Base-by-base conservation (phyloP, 2,888 invertebrate genomes). In the Lottia scabra region DNA sequence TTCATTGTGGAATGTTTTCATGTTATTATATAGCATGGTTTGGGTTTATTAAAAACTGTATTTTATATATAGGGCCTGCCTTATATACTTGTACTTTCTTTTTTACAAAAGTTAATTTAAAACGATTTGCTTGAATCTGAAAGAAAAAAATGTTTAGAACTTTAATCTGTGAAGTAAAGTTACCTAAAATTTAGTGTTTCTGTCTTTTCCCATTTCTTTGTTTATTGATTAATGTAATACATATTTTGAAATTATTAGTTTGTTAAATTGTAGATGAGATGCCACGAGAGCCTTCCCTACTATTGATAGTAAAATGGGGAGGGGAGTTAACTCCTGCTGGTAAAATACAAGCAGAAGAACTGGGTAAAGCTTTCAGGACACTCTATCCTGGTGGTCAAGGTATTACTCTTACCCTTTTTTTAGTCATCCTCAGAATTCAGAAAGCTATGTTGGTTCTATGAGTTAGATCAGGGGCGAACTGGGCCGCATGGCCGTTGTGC, bases 281-380 rank as follows among this genome's bases (percentile, higher is more conserved):
- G 75, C 94, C 95, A 3, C 94, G 95, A 62, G 97, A 97, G 83
- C 98, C 99, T 0, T 98, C 98, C 0, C 91, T 99, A 75, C 96
- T 99, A 70, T 91, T 99, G 80, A 99, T 99, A 78, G 92, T 99
- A 77, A 99, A 99, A 91, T 99, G 99, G 99, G 99, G 99, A 77
- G 99, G 99, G 65, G 99, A 99, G 91, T 91, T 99, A 87, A 99
- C 99, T 10, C 98, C 98, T 0, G 98, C 98, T 1, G 99, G 99
- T 3, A 93, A 97, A 80, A 95, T 97, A 74, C 98, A 99, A 91
- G 98, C 99, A 0, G 98, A 99, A 91, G 97, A 98, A 90, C 91
- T 99, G 80, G 99, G 99, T 63, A 93, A 98, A 83, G 97, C 99
- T 89, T 99, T 99, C 92, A 94, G 99, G 79, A 99, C 99, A 92